Base-by-base conservation (phyloP, 2,113 vertebrate species). In the Romanogobio albipinnatus region DNA sequence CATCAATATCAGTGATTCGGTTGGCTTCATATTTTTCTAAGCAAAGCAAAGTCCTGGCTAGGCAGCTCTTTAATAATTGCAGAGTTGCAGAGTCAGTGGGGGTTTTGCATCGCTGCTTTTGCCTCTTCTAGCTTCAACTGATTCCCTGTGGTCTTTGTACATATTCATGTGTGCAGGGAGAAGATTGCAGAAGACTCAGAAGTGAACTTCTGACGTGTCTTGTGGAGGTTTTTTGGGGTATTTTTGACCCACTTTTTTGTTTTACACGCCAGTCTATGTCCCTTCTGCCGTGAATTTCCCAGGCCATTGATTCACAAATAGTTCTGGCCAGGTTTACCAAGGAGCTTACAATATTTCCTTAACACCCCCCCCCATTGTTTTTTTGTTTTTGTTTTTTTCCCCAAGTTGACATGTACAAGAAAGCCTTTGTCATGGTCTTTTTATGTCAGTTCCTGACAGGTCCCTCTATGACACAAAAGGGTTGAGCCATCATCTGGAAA, bases 31-130 rank as follows among this genome's bases (percentile, higher is more conserved):
- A 45, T 61, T 45, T 79, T n/a, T 58, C 26, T 15, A 15, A 64
- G 62, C 62, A 14, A 15, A 33, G 62, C 62, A 43, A 43, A 78
- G 79, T 9, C 61, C 29, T 53, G n/a, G 74, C 58, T 73, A 51
- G 36, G 75, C 64, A 64, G 19, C 29, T 79, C 64, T 75, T 82
- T 68, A 82, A 85, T 62, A 56, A 76, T 82, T 45, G 78, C 61
- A 5, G 68, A 62, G 56, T 78, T 58, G 61, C 11, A 36, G 17
- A 68, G 33, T 68, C 15, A 36, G 29, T 70, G 17, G 36, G 39
- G 66, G 62, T 79, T 24, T 66, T 47, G 5, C 59, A 3, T 78
- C 1, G 51, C 81, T 51, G 81, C 64, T 45, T 78, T 77, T 78
- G 64, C 85, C 53, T 83, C 75, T 78, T 79, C 33, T 79, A 53